phyloP scores from a whole-genome alignment of 2,797 vertebrate genomes.

The Lateolabrax maculatus region DNA sequence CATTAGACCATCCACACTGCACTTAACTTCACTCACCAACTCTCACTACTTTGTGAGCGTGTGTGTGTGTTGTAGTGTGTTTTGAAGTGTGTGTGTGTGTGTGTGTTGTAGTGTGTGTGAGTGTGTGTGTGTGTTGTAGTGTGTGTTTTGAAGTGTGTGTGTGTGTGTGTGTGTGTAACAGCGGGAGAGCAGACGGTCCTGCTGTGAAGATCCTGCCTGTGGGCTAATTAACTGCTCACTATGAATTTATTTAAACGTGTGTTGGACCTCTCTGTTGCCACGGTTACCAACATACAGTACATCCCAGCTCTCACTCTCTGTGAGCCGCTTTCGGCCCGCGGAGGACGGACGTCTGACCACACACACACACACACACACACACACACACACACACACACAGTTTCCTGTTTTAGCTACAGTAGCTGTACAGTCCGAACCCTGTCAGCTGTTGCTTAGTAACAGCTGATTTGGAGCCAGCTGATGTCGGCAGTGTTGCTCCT shows the following conservation, averaged over 20 bases:
- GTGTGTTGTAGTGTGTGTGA: too few relatives aligned
- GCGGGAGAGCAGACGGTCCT: slow-evolving; percentile 6
- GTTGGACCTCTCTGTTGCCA: slow-evolving; percentile 38
- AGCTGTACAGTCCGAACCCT: slow-evolving; percentile 15
- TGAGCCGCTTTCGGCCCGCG: not conserved
- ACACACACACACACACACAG: slow-evolving; percentile 3
- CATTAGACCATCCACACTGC: not conserved
- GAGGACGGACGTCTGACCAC: slow-evolving; percentile 27
- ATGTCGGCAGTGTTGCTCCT: slow-evolving; percentile 6
- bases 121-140: not conserved
- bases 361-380: slow-evolving; percentile 16
- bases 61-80: slow-evolving; percentile 12
- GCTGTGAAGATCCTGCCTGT: slow-evolving; percentile 6
- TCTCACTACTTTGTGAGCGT: not conserved
- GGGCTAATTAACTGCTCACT: slow-evolving; percentile 38
- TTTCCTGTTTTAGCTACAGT: slow-evolving; percentile 50
- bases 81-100: slow-evolving; percentile 22
- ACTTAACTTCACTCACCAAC: slow-evolving; percentile 10
- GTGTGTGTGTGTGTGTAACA: slow-evolving; percentile 4
- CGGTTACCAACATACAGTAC: slow-evolving; percentile 46
- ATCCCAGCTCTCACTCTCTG: not conserved
- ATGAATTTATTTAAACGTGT: slow-evolving; percentile 40
- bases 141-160: too few relatives aligned
- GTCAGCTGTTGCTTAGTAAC: slow-evolving; percentile 65
- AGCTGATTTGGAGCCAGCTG: slow-evolving; percentile 37